These are phyloP conservation scores for Corythornis leucogaster DNA, from an alignment of 2,797 vertebrate species.

Conservation along the genomic window DNA sequence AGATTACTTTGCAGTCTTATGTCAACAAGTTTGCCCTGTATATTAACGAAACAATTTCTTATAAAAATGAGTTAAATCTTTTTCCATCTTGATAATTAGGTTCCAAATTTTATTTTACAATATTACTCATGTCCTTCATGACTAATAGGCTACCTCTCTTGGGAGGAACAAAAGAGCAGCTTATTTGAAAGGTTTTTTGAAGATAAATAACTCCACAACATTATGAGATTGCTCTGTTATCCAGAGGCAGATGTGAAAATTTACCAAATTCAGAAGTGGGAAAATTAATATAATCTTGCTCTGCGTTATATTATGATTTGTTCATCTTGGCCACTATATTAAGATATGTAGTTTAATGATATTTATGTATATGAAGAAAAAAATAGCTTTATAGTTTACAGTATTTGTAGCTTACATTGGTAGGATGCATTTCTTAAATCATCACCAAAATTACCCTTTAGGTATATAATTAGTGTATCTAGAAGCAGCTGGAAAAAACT, in stretches of 20 bases:
- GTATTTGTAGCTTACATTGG: not conserved
- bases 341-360: not conserved
- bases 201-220: fast-evolving
- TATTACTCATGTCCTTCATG: not conserved
- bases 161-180: not conserved
- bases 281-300: not conserved
- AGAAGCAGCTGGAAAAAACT: not conserved
- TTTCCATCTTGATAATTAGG: not conserved
- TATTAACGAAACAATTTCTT: not conserved
- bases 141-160: not conserved
- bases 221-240: not conserved
- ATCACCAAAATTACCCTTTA: slow-evolving; percentile 6
- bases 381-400: not conserved
- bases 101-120: not conserved
- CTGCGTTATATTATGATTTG: not conserved
- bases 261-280: not conserved
- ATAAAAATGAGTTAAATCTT: not conserved
- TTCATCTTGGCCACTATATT: not conserved
- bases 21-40: not conserved
- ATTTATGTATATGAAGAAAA: not conserved
- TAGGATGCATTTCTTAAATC: slow-evolving; percentile 16
- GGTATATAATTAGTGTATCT: not conserved
- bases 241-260: not conserved
- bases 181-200: not conserved
- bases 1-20: not conserved